These are phyloP conservation scores for Myrmophylax atrothorax DNA, from an alignment of 2,113 vertebrate genomes.

Conservation along the genomic window DNA sequence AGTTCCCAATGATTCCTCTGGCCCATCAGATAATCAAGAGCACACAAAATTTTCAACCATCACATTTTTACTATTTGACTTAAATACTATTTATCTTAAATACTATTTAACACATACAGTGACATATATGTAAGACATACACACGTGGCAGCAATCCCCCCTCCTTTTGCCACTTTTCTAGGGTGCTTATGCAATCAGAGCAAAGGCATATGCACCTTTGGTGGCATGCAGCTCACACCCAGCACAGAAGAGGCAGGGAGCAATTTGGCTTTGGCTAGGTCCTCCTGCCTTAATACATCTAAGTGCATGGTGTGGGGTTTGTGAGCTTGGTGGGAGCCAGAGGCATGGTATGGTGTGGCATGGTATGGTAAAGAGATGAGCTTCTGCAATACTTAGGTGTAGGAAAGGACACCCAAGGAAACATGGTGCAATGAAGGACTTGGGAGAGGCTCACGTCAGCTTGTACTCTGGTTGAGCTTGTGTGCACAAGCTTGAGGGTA, in stretches of 20 bases:
- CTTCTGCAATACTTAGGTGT: neutral
- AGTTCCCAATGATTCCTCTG: neutral
- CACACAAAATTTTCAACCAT: neutral
- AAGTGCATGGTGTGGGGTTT: accelerated
- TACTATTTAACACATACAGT: neutral
- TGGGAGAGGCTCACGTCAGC: neutral
- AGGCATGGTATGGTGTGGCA: neutral
- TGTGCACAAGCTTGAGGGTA: neutral
- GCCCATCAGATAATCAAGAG: neutral
- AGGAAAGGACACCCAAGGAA: neutral
- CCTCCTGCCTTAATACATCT: neutral
- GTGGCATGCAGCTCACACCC: accelerated
- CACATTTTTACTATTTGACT: neutral
- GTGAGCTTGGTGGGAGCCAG: neutral
- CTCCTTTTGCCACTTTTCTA: neutral
- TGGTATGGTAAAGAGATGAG: neutral
- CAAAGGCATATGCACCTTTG: neutral
- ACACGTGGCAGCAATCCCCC: accelerated
- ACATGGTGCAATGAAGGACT: neutral
- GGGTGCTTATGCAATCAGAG: neutral
- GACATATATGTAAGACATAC: neutral
- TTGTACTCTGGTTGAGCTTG: neutral
- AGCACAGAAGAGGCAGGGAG: neutral
- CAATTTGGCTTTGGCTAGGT: neutral
- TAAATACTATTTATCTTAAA: neutral